These are phyloP conservation scores for Aplysia californica DNA, from an alignment of 1,140 invertebrate species.

Conservation along the genomic window DNA sequence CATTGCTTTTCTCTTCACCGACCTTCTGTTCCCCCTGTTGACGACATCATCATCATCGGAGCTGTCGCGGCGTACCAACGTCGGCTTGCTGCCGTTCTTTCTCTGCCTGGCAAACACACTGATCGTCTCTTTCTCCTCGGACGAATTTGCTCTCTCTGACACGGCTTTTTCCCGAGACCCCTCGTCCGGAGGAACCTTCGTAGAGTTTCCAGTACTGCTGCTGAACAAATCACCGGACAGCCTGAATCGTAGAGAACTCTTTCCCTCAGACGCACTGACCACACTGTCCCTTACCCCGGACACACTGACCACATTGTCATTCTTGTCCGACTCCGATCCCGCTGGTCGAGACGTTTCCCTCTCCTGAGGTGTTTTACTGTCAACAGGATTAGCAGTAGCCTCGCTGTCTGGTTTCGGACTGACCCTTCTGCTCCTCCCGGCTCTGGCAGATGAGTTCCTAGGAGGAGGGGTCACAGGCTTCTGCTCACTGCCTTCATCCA, in stretches of 20 bases:
- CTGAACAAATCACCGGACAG: neutral
- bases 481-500: no score
- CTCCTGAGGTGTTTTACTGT: neutral
- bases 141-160: neutral
- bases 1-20: neutral
- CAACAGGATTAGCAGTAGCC: neutral
- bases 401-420: neutral
- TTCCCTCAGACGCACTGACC: neutral
- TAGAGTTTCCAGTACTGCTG: neutral
- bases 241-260: neutral
- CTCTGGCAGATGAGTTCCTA: no score
- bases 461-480: no score
- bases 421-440: no score
- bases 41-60: conserved; percentile 7
- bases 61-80: neutral
- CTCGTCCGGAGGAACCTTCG: neutral
- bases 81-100: neutral
- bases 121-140: neutral
- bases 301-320: neutral
- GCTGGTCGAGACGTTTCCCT: neutral
- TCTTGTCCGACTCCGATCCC: no score
- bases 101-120: conserved; percentile 16
- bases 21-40: neutral
- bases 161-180: neutral
- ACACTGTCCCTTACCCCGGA: no score